A percentile compares a stretch with the other conserved stretches of the same genome.
phyloP scores from a whole-genome alignment of 2,797 vertebrate species.

The Apogon hyalosoma region DNA sequence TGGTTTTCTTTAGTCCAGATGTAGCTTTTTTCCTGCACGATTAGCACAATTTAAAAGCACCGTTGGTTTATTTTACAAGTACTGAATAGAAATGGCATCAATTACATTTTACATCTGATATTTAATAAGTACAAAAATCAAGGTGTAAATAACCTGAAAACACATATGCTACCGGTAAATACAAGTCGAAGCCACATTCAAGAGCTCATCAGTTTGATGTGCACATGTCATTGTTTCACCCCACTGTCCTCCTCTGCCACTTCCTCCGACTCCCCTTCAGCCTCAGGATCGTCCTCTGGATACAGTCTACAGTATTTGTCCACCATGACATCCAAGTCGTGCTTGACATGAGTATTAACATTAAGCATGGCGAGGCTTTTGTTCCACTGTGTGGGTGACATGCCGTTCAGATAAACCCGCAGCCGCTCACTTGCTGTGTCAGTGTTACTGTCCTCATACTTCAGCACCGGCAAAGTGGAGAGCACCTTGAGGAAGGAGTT shows the following conservation, averaged over 20 bases:
- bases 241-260: slow-evolving; percentile 1
- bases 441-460: slow-evolving; percentile 83
- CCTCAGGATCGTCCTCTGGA: slow-evolving; percentile 85
- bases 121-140: neutral
- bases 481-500: slow-evolving; percentile 93
- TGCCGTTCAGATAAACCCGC: slow-evolving; percentile 87
- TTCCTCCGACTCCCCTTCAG: slow-evolving; percentile 45
- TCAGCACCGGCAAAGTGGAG: slow-evolving; percentile 90
- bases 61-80: too few relatives aligned
- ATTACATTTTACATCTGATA: neutral
- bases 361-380: slow-evolving; percentile 91
- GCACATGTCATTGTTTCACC: neutral
- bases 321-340: slow-evolving; percentile 95
- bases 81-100: neutral
- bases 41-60: too few relatives aligned
- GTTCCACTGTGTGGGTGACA: slow-evolving; percentile 86
- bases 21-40: too few relatives aligned
- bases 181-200: too few relatives aligned
- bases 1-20: too few relatives aligned
- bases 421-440: slow-evolving; percentile 86
- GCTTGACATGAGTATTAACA: slow-evolving; percentile 92
- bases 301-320: slow-evolving; percentile 93
- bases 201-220: neutral
- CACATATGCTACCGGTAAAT: neutral
- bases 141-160: neutral